Evolutionary conservation across 2,797 vertebrate genomes (phyloP).

Genomic region (Spondyliosoma cantharus): DNA sequence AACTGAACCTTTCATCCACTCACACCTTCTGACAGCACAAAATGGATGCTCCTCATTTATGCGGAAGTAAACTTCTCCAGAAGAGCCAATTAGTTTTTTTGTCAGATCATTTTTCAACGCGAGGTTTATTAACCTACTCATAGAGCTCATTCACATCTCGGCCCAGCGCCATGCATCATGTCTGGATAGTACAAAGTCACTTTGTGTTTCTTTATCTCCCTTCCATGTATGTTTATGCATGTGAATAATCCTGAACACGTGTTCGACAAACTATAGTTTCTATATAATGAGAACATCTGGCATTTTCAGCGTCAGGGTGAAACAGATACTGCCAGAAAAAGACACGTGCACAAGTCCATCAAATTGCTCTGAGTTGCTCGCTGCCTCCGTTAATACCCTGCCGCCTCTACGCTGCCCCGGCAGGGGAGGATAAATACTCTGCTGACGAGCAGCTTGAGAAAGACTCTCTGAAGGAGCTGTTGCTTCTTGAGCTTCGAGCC

Average conservation of each 20-base stretch:
- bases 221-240: neutral
- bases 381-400: too few species aligned
- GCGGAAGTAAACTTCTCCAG: conserved; percentile 48
- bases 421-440: too few species aligned
- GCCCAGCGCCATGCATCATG: conserved; percentile 25
- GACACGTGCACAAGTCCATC: too few species aligned
- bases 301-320: too few species aligned
- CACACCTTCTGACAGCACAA: conserved; percentile 30
- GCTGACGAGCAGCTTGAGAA: too few species aligned
- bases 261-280: neutral
- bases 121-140: conserved; percentile 54
- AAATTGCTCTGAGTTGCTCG: too few species aligned
- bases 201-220: neutral
- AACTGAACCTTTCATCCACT: conserved; percentile 29
- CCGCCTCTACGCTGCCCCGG: too few species aligned
- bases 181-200: conserved; percentile 6
- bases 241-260: neutral
- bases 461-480: too few species aligned
- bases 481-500: too few species aligned
- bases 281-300: neutral
- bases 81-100: conserved; percentile 52
- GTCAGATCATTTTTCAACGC: conserved; percentile 63
- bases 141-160: conserved; percentile 26
- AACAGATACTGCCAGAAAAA: too few species aligned
- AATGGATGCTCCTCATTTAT: conserved; percentile 48